These are phyloP conservation scores for Sisyra nigra DNA, from an alignment of 2,888 invertebrate species.

Conservation along the genomic window DNA sequence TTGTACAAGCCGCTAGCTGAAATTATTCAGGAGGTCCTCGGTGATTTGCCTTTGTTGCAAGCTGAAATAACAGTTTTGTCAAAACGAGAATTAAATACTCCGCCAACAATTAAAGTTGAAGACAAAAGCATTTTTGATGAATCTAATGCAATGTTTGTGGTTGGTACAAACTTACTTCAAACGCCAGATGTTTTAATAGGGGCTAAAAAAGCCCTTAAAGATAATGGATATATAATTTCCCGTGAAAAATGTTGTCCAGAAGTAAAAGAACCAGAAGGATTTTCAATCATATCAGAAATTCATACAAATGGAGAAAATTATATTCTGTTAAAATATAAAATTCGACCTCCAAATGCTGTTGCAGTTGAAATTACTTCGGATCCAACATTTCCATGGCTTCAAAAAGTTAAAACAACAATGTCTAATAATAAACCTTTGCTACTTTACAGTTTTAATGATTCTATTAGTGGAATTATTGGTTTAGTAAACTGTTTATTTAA, in stretches of 20 bases:
- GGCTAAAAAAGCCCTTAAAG: conserved; percentile 25
- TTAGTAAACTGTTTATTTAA: conserved; percentile 70
- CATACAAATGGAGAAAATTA: conserved; percentile 34
- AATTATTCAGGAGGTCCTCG: conserved; percentile 38
- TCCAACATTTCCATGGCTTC: conserved; percentile 34
- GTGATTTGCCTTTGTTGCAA: conserved; percentile 51
- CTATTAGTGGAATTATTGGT: conserved; percentile 67
- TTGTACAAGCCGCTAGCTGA: conserved; percentile 33
- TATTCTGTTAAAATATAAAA: conserved; percentile 28
- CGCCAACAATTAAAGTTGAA: conserved; percentile 36
- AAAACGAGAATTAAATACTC: conserved; percentile 31
- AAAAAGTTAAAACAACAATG: conserved; percentile 24
- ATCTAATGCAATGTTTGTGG: conserved; percentile 16
- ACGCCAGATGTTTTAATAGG: conserved; percentile 32
- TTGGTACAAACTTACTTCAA: conserved; percentile 27
- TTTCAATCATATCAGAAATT: conserved; percentile 33
- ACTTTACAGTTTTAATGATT: conserved; percentile 43
- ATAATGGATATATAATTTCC: conserved; percentile 41
- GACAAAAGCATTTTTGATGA: conserved; percentile 36
- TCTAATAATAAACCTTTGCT: conserved; percentile 37
- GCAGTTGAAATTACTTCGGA: conserved; percentile 26
- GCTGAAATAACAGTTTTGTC: conserved; percentile 43
- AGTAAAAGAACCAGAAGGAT: conserved; percentile 26
- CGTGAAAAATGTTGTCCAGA: conserved; percentile 37
- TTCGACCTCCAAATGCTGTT: conserved; percentile 28